A percentile compares a stretch with the other conserved stretches of the same genome.
phyloP scores from a whole-genome alignment of 2,113 vertebrate species.

The Canis aureus region DNA sequence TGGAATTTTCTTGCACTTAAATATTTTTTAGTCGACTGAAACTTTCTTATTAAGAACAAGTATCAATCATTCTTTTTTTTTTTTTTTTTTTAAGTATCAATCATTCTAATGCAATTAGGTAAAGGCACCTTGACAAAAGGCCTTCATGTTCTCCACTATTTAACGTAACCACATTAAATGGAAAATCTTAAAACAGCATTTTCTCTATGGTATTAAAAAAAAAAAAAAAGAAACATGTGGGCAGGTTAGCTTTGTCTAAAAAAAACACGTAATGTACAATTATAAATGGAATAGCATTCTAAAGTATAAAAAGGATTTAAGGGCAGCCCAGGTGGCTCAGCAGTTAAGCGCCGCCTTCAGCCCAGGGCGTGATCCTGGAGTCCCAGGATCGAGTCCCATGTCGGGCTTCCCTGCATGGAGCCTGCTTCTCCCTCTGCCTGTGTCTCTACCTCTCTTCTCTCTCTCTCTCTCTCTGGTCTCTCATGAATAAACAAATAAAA shows the following conservation, averaged over 20 bases:
- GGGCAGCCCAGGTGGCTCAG: too few species aligned
- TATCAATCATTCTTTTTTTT: not conserved
- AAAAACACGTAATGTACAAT: not conserved
- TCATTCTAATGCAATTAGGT: not conserved
- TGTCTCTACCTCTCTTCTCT: too few species aligned
- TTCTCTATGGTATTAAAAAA: not conserved
- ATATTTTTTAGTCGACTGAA: constrained; percentile 30
- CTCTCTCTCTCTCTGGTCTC: too few species aligned
- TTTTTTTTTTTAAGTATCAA: too few species aligned
- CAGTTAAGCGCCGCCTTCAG: too few species aligned
- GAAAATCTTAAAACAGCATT: not conserved
- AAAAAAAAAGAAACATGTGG: not conserved
- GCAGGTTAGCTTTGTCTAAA: constrained; percentile 8
- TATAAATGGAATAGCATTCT: constrained; percentile 1
- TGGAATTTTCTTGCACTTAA: not conserved
- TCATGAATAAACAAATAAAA: too few species aligned
- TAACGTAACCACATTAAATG: not conserved
- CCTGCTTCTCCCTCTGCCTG: too few species aligned
- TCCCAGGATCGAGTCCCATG: too few species aligned
- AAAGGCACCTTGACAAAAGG: not conserved
- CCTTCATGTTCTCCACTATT: not conserved
- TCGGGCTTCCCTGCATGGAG: too few species aligned
- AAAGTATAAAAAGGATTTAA: not conserved
- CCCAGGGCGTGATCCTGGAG: too few species aligned
- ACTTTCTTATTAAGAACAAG: not conserved